Evolutionary conservation across 2,888 invertebrate genomes (phyloP).

Genomic region (Heliconius aoede): DNA sequence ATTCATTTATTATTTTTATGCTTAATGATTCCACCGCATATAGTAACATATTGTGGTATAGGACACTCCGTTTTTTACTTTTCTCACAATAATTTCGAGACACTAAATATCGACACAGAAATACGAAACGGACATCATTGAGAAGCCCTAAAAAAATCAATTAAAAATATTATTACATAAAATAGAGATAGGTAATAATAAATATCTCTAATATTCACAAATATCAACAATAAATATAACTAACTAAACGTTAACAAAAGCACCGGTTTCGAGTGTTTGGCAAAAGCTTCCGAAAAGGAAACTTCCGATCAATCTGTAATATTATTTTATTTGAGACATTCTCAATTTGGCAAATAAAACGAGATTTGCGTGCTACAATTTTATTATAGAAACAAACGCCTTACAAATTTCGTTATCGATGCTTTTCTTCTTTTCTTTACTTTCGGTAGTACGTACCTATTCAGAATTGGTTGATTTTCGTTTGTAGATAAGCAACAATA

Average conservation of each 20-base stretch:
- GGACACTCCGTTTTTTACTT: no score
- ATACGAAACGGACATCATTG: no score
- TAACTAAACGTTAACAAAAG: not conserved
- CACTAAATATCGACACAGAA: no score
- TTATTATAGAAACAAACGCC: slow-evolving; percentile 28
- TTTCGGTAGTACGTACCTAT: not conserved
- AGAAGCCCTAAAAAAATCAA: no score
- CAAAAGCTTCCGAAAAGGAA: slow-evolving; percentile 34
- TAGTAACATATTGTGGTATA: no score
- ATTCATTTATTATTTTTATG: no score
- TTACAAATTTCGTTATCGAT: slow-evolving; percentile 29
- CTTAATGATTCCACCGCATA: no score
- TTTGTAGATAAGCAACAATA: not conserved
- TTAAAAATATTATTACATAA: not conserved
- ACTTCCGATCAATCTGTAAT: slow-evolving; percentile 39
- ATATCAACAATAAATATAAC: not conserved
- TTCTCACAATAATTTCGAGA: no score
- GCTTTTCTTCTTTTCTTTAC: not conserved
- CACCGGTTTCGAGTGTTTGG: not conserved
- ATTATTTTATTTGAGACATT: slow-evolving; percentile 41
- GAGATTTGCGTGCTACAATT: slow-evolving; percentile 32
- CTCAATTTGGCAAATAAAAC: slow-evolving; percentile 40
- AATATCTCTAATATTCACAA: not conserved
- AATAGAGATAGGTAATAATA: not conserved
- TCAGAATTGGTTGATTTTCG: not conserved